These are phyloP conservation scores for Erpobdella octoculata DNA, from an alignment of 2,888 invertebrate species.

Conservation along the genomic window DNA sequence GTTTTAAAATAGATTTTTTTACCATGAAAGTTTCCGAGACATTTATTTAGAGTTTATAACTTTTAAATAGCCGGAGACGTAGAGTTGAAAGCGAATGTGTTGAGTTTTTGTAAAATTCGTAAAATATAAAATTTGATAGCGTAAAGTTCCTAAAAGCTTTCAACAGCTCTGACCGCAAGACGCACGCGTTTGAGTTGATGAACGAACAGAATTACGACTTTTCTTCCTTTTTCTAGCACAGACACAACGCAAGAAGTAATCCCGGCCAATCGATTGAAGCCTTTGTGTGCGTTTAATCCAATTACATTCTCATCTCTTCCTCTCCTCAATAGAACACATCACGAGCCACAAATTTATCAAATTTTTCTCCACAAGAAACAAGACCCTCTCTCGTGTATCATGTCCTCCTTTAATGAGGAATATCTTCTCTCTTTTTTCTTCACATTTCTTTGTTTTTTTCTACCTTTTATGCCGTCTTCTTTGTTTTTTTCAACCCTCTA, in stretches of 20 bases:
- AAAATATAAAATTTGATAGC: background rate
- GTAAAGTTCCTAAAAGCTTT: background rate
- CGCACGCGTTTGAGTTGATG: no score
- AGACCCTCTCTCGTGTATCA: background rate
- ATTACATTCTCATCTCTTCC: slow-evolving; percentile 17
- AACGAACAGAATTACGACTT: no score
- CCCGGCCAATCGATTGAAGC: background rate
- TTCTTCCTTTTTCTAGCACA: background rate
- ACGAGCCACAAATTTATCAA: slow-evolving; percentile 1
- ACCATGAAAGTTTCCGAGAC: no score
- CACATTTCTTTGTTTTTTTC: background rate
- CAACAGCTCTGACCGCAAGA: no score
- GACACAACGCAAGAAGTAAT: background rate
- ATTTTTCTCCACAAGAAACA: slow-evolving; percentile 2
- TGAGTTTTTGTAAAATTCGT: no score
- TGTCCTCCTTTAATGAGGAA: slow-evolving; percentile 9
- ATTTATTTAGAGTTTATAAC: no score
- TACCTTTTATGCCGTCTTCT: no score
- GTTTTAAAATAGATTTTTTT: no score
- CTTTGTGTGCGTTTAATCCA: slow-evolving; percentile 18
- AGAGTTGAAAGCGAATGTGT: no score
- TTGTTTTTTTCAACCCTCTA: no score
- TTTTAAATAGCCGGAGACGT: no score
- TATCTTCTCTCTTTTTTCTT: background rate
- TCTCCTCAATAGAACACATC: background rate